A percentile compares a stretch with the other conserved stretches of the same genome.
Conservation (phyloP, 2,113 vertebrate genomes). For the Ancistrus triradiatus region DNA sequence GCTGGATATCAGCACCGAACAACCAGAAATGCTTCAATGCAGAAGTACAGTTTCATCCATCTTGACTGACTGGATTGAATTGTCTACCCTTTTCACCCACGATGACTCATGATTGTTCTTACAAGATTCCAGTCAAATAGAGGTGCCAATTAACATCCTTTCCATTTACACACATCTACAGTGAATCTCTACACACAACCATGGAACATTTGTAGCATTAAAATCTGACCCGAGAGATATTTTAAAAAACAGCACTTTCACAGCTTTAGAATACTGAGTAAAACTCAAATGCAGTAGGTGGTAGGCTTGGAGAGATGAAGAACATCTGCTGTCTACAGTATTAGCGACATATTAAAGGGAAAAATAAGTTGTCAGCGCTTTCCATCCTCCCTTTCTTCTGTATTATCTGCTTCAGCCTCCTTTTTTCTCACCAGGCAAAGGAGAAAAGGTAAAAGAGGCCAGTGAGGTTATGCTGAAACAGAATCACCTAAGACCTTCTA, state of each 20-base stretch:
- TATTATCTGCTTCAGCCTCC: slow-evolving; percentile 4
- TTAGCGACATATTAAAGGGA: slow-evolving; percentile 27
- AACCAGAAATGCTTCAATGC: no score
- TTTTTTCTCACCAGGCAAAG: background rate
- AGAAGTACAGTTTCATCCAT: no score
- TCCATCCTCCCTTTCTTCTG: background rate
- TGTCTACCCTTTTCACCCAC: no score
- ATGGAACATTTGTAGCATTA: background rate
- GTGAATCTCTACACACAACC: background rate
- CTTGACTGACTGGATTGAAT: no score
- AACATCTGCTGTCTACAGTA: slow-evolving; percentile 4
- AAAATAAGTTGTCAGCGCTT: slow-evolving; percentile 19
- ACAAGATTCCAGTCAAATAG: no score
- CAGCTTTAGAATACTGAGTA: background rate
- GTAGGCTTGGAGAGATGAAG: slow-evolving; percentile 9
- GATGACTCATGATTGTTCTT: no score
- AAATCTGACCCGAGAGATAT: background rate
- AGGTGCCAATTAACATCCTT: no score
- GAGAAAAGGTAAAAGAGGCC: background rate
- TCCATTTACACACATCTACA: background rate
- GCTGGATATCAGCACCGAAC: no score
- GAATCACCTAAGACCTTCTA: slow-evolving; percentile 9
- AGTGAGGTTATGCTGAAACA: slow-evolving; percentile 39
- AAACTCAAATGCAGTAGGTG: background rate
- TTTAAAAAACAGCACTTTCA: background rate